Base-by-base conservation (phyloP, 2,888 invertebrate genomes). In the Lasioglossum zephyrum region DNA sequence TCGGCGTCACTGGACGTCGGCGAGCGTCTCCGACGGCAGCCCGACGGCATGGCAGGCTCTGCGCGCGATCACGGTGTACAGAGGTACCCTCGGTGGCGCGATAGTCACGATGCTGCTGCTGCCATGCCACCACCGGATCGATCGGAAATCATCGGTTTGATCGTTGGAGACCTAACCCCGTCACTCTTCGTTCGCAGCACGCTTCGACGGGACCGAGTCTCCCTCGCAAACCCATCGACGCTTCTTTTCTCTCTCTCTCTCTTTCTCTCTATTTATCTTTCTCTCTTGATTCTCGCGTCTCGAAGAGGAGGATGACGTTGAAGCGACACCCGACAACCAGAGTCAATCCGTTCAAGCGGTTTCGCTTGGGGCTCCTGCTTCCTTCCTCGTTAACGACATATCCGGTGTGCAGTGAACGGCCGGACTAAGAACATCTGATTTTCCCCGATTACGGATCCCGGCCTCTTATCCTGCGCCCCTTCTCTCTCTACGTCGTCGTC, bases 61-160 rank as follows among this genome's bases (percentile, higher is more conserved):
- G 69, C 73, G 79, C 73, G 66, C 36, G 66, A 86, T 79, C 79
- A 26, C 47, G 41, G 16, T 9, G n/a, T n/a, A 57, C 57, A 57
- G 57, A 57, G 57, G 57, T 57, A n/a, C 22, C 22, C 53, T 85
- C 86, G 77, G 53, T 81, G 75, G 73, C 81, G 78, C 72, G 81
- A 77, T 80, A 63, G 75, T 81, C 78, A 73, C 86, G 81, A 69
- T 79, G 39, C 73, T 73, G 70, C 66, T 73, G 63, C 60, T 72
- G 77, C 74, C 60, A 69, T 39, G 22, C 66, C 66, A 69, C 66
- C 66, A 69, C 41, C 31, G 22, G 49, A 81, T 87, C 87, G 87
- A 87, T 81, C 78, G 81, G 70, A 77, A 84, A 84, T 87, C 87
- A 87, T 87, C 72, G 79, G 60, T 63, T 57, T 63, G 84, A 63